Base-by-base conservation (phyloP, 2,113 vertebrate species). In the Tilapia sparmanii region DNA sequence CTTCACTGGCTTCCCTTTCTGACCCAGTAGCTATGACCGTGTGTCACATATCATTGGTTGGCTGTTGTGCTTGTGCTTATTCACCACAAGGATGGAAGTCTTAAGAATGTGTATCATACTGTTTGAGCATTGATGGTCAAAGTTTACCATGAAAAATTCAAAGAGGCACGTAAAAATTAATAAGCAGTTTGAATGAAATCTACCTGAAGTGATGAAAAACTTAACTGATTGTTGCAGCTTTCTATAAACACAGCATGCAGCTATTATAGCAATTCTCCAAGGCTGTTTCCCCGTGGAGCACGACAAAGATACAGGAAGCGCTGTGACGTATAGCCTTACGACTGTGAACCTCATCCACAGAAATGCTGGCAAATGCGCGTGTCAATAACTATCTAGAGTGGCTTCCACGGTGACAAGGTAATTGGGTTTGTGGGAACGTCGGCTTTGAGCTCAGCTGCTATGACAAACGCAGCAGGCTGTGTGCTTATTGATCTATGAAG, bases 361-460 rank as follows among this genome's bases (percentile, higher is more conserved):
- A 73, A 81, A 85, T 81, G 29, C 71, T 68, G 38, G 24, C 33
- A 11, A 79, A 57, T 42, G 52, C 8, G 24, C 73, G 53, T 47
- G 42, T 42, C 26, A 76, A 82, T 61, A 79, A 85, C 78, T 22
- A 78, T n/a, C 26, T 52, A 50, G 11, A 42, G 81, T 12, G 82
- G 52, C 76, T 80, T 87, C 68, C 82, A 55, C 38, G 3, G 13
- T 40, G 22, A 85, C 76, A 50, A 68, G 24, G 73, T 85, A 87
- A 86, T 83, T 84, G 29, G 24, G 26, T 84, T 87, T 87, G 71
- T 13, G 78, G 81, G 80, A 87, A 90, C 80, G 82, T 90, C 86
- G 76, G 73, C 80, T 81, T 84, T 81, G 52, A 71, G 40, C 54
- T 81, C 31, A 3, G 80, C 83, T 5, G 2, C 81, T 71, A 29